A percentile compares a stretch with the other conserved stretches of the same genome.
These are phyloP conservation scores for Matsumyia berberina DNA, from an alignment of 2,888 invertebrate genomes.

Conservation along the genomic window DNA sequence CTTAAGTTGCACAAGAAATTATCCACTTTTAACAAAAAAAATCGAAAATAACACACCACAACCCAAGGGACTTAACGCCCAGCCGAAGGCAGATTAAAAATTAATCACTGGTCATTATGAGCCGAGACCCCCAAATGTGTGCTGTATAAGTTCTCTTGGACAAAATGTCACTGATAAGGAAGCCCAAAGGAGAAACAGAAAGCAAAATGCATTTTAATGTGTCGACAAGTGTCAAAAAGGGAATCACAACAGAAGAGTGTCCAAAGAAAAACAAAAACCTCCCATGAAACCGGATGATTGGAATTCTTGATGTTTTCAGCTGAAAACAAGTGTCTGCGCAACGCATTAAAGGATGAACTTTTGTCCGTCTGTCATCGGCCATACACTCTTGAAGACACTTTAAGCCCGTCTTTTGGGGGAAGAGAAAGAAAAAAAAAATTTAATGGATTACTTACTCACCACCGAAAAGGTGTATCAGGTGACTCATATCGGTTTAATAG, in stretches of 20 bases:
- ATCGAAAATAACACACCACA: conserved; percentile 23
- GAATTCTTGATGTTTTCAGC: conserved; percentile 17
- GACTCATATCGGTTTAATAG: conserved; percentile 72
- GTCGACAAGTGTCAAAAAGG: conserved; percentile 70
- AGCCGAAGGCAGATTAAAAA: conserved; percentile 60
- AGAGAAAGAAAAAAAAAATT: conserved; percentile 18
- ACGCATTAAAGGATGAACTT: conserved; percentile 71
- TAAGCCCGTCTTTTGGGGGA: background rate
- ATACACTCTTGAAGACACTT: conserved; percentile 3
- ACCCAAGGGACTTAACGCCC: conserved; percentile 26
- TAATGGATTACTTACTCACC: conserved; percentile 70
- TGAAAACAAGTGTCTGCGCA: conserved; percentile 50
- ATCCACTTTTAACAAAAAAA: too few relatives aligned
- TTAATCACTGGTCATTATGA: conserved; percentile 64
- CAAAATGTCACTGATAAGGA: conserved; percentile 63
- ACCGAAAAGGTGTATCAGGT: conserved; percentile 65
- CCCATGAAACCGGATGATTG: background rate
- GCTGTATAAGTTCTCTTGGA: conserved; percentile 33
- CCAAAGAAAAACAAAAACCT: conserved; percentile 6
- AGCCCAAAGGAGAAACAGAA: conserved; percentile 4
- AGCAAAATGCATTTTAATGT: conserved; percentile 58
- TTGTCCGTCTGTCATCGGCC: conserved; percentile 34
- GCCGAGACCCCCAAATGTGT: conserved; percentile 37
- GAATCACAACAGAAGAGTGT: conserved; percentile 47
- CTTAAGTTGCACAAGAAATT: background rate